Conservation (phyloP, 2,113 vertebrate genomes). For the Elephas maximus region DNA sequence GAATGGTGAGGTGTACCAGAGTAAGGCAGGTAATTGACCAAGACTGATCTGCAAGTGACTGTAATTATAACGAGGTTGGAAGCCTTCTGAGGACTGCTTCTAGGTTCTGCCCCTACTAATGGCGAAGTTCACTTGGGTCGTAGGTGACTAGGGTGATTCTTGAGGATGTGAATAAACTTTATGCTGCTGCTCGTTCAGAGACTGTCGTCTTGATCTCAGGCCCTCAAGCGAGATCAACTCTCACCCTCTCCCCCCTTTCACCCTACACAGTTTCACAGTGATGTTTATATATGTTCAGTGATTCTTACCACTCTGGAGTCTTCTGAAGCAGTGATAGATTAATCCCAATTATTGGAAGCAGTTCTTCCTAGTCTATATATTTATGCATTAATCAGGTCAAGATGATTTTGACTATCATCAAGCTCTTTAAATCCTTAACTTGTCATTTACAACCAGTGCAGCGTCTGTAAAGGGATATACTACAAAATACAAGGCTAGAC, state of each 20-base stretch:
- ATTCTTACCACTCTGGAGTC: not conserved
- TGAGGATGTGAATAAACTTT: not conserved
- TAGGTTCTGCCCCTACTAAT: not conserved
- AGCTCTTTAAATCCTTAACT: not conserved
- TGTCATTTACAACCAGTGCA: not conserved
- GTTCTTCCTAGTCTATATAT: constrained; percentile 33
- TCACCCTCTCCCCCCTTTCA: not conserved
- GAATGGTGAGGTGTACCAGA: not conserved
- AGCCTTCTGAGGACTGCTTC: not conserved
- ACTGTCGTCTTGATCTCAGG: not conserved
- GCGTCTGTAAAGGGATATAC: not conserved
- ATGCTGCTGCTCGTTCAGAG: not conserved
- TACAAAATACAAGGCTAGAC: not conserved
- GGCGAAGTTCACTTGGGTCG: not conserved
- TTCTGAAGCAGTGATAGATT: not conserved
- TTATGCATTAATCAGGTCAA: constrained; percentile 35
- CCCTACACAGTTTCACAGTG: not conserved
- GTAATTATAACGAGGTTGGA: not conserved
- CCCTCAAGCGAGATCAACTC: not conserved
- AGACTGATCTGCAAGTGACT: not conserved
- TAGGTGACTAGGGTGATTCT: not conserved
- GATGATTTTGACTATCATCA: constrained; percentile 29
- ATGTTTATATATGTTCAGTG: not conserved
- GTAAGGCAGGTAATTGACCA: not conserved
- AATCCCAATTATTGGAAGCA: constrained; percentile 16